Evolutionary conservation across 1,140 invertebrate species (phyloP).

Genomic region (Sipha flava): DNA sequence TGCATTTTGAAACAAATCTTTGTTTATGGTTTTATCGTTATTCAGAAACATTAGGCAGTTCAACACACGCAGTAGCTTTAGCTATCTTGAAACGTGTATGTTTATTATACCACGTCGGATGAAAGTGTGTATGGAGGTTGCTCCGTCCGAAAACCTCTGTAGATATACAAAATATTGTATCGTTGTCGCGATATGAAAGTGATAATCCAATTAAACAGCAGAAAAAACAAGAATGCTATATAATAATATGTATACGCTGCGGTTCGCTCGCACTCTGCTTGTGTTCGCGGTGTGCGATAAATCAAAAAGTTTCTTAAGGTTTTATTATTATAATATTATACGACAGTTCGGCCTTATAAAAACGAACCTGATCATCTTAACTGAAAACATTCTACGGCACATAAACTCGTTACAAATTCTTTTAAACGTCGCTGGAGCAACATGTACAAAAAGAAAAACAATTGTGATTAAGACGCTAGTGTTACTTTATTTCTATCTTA

Average conservation of each 20-base stretch:
- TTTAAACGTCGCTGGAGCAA: neutral
- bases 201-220: neutral
- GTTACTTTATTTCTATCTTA: too few relatives aligned
- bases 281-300: neutral
- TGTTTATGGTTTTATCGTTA: neutral
- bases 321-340: neutral
- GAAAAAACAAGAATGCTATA: neutral
- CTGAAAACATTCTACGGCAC: neutral
- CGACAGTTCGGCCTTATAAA: neutral
- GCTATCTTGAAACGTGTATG: neutral
- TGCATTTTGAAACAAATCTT: neutral
- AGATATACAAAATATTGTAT: neutral
- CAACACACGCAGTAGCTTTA: neutral
- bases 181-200: neutral
- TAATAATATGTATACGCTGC: too few relatives aligned
- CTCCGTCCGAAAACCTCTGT: neutral
- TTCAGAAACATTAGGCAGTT: neutral
- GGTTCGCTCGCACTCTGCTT: too few relatives aligned
- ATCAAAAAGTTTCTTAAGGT: neutral
- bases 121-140: neutral
- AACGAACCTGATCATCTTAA: neutral
- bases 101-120: neutral
- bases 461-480: too few relatives aligned
- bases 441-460: neutral
- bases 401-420: neutral